Conservation (phyloP, 2,113 vertebrate genomes). For the Hiodon alosoides region DNA sequence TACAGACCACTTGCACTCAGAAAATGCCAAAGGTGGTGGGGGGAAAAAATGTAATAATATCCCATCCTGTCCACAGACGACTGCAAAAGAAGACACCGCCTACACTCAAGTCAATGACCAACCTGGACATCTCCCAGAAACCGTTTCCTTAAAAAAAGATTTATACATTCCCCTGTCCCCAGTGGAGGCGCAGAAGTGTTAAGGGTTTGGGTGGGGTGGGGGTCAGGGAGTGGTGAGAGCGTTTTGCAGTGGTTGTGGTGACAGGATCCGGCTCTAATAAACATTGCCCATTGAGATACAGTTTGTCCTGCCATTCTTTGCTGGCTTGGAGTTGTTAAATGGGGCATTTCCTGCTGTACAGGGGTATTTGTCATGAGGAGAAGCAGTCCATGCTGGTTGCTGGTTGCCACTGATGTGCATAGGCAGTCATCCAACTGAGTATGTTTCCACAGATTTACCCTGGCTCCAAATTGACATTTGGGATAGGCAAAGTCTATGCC, state of each 20-base stretch:
- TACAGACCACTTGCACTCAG: no score
- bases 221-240: not conserved
- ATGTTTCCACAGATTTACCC: no score
- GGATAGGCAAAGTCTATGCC: no score
- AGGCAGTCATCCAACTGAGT: no score
- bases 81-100: slow-evolving; percentile 47
- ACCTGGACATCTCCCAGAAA: slow-evolving; percentile 43
- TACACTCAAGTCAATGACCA: slow-evolving; percentile 58
- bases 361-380: not conserved
- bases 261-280: not conserved
- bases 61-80: slow-evolving; percentile 32
- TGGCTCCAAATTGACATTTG: no score
- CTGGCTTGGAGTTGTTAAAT: not conserved
- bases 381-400: no score
- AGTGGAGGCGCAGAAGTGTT: slow-evolving; percentile 43
- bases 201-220: slow-evolving; percentile 19
- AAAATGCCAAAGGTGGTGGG: no score
- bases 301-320: slow-evolving; percentile 6
- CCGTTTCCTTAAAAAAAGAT: slow-evolving; percentile 51
- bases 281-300: not conserved
- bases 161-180: slow-evolving; percentile 51
- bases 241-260: not conserved
- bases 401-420: no score
- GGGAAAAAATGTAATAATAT: no score
- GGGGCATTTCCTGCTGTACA: not conserved